phyloP scores from a whole-genome alignment of 2,113 vertebrate genomes.

The Rhabdornis inornatus region DNA sequence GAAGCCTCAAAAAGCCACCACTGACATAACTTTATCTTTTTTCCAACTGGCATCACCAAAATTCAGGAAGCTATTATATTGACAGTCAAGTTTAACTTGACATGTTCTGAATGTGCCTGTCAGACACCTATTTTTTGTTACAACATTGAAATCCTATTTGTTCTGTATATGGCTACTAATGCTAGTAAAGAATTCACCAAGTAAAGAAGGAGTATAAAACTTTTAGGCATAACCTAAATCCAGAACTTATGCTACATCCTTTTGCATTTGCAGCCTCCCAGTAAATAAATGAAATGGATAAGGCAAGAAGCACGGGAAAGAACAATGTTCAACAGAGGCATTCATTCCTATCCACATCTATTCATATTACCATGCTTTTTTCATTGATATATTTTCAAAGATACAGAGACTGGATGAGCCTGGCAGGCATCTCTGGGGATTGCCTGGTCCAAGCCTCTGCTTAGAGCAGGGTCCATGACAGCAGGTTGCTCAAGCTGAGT shows the following conservation, averaged over 20 bases:
- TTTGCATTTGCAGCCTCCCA: not conserved
- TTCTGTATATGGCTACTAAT: not conserved
- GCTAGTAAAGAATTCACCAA: not conserved
- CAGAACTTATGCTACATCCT: not conserved
- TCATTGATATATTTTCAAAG: not conserved
- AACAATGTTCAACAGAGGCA: not conserved
- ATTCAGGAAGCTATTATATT: not conserved
- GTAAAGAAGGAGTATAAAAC: not conserved
- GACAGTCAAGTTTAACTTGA: not conserved
- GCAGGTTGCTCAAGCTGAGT: not conserved
- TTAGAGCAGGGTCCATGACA: not conserved
- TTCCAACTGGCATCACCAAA: not conserved
- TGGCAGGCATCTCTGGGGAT: not conserved
- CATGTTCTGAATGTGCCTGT: not conserved
- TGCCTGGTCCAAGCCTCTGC: not conserved
- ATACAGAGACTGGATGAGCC: not conserved
- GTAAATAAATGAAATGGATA: not conserved
- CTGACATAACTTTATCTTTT: not conserved
- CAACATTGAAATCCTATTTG: not conserved
- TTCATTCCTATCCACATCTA: not conserved
- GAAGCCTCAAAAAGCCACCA: not conserved
- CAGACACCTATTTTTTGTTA: not conserved
- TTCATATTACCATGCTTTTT: not conserved
- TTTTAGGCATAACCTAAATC: not conserved
- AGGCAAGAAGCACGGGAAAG: not conserved